Conservation (phyloP, 1,140 invertebrate species). For the Nixonia krombeini region DNA sequence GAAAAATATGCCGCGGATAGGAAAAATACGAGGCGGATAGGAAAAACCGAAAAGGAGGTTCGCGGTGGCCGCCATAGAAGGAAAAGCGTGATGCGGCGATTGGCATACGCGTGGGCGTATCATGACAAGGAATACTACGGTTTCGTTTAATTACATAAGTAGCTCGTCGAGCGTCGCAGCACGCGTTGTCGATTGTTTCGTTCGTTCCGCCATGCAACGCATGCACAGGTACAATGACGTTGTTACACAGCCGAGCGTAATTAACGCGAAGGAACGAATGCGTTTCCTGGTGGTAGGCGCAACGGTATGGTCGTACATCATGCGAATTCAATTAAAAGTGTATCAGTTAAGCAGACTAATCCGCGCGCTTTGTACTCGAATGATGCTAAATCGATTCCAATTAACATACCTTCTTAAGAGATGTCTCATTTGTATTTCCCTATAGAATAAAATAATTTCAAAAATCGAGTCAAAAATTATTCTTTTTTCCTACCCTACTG, state of each 20-base stretch:
- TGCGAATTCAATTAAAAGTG: slow-evolving; percentile 44
- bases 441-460: too few relatives aligned
- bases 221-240: slow-evolving; percentile 40
- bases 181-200: slow-evolving; percentile 45
- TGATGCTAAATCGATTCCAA: too few relatives aligned
- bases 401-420: too few relatives aligned
- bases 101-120: slow-evolving; percentile 17
- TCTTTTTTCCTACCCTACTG: too few relatives aligned
- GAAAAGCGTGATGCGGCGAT: slow-evolving; percentile 11
- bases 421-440: too few relatives aligned
- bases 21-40: not conserved
- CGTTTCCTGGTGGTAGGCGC: slow-evolving; percentile 26
- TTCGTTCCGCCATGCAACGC: slow-evolving; percentile 30
- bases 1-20: too few relatives aligned
- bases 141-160: slow-evolving; percentile 48
- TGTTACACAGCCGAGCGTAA: slow-evolving; percentile 31
- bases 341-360: slow-evolving; percentile 32
- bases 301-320: slow-evolving; percentile 20
- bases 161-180: slow-evolving; percentile 32
- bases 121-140: slow-evolving; percentile 28
- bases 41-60: not conserved
- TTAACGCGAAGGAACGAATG: slow-evolving; percentile 39
- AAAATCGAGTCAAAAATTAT: too few relatives aligned
- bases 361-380: too few relatives aligned
- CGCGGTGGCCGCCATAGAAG: too few relatives aligned